Conservation (phyloP, 2,797 vertebrate genomes). For the Centroberyx gerrardi region DNA sequence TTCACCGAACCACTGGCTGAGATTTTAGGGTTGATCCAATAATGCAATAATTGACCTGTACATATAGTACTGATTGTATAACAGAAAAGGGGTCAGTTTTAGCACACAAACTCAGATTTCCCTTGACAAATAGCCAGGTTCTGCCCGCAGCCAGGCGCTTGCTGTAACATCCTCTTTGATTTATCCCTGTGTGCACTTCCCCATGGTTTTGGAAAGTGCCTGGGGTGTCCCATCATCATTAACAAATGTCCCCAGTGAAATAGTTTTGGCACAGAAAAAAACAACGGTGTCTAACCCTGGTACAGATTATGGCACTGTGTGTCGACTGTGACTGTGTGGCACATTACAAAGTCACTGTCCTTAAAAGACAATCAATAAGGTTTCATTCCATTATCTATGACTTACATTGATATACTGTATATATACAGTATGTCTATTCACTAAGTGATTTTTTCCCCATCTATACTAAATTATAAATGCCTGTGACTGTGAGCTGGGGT, state of each 20-base stretch:
- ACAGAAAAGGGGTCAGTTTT: conserved; percentile 38
- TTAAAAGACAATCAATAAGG: conserved; percentile 49
- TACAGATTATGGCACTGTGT: conserved; percentile 32
- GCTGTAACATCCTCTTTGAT: conserved; percentile 77
- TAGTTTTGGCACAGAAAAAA: conserved; percentile 53
- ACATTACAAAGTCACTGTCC: conserved; percentile 34
- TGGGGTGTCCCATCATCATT: conserved; percentile 75
- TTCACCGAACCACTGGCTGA: too few relatives aligned
- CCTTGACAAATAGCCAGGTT: conserved; percentile 57
- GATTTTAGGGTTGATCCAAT: neutral
- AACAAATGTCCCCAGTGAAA: conserved; percentile 75
- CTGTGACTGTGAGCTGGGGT: neutral
- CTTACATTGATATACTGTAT: conserved; percentile 15
- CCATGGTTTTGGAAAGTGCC: conserved; percentile 80
- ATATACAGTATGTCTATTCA: neutral
- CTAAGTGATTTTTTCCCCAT: neutral
- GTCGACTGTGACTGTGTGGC: conserved; percentile 31
- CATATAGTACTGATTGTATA: conserved; percentile 36
- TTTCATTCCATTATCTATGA: conserved; percentile 24
- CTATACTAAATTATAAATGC: conserved; percentile 14
- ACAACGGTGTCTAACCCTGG: conserved; percentile 37
- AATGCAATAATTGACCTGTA: conserved; percentile 5
- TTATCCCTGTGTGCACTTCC: conserved; percentile 71
- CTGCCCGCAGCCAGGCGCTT: conserved; percentile 31
- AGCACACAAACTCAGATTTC: conserved; percentile 57